Base-by-base conservation (phyloP, 1,140 invertebrate species). In the Ooceraea biroi region DNA sequence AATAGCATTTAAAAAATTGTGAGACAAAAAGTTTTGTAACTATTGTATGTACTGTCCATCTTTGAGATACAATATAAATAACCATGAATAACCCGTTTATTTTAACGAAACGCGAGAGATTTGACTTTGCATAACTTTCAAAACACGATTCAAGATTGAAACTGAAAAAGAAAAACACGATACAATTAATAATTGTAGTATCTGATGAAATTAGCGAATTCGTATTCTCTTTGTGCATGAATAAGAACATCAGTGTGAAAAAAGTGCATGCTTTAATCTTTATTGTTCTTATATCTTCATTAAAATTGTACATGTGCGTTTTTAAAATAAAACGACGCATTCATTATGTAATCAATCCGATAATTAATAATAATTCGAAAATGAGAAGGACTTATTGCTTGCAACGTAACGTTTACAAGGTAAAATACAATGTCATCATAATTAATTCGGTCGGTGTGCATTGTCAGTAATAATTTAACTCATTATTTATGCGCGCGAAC, bases 331-430 rank as follows among this genome's bases (percentile, higher is more conserved):
- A 80, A 80, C 50, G 22, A 8, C 50, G 50, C 50, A 19, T 80
- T 11, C 50, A 80, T 80, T 58, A 80, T 80, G 36, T 30, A 57
- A 22, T 44, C 76, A 30, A 78, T 19, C 76, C 50, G 65, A 80
- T 80, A 80, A 80, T 80, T 80, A 80, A 69, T 80, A 80, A 71
- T 69, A 80, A 80, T 80, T 80, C 65, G 36, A 58, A 80, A 80
- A 55, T 80, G 76, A 80, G 74, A 77, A 66, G 50, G 36, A 80
- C 76, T 71, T 69, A 69, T 36, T 41, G 65, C 36, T 80, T 44
- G 48, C 65, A 36, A 25, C 27, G 74, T 44, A 78, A 78, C 76
- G 48, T 80, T 80, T 57, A 80, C 76, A 80, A 80, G 65, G 57
- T 80, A 80, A 80, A 80, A 80, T 80, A 80, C 76, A 80, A 57